Evolutionary conservation across 1,140 invertebrate species (phyloP).

Genomic region (Anoplolepis gracilipes): DNA sequence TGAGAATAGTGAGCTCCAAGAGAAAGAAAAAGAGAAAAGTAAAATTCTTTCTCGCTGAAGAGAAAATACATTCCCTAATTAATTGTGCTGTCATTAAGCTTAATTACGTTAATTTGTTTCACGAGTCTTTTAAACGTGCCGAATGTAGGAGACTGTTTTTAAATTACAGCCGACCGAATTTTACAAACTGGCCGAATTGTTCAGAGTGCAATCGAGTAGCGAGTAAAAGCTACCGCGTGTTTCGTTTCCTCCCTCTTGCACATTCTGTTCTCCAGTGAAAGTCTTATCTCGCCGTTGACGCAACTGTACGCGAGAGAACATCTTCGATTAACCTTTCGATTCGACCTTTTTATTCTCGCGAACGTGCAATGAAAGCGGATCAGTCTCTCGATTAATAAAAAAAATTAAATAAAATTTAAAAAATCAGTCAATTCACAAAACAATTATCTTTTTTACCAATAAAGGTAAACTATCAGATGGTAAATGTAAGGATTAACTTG

Average conservation of each 20-base stretch:
- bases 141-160: background rate
- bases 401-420: too few relatives aligned
- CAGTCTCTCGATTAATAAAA: constrained; percentile 22
- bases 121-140: constrained; percentile 11
- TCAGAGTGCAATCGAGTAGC: constrained; percentile 37
- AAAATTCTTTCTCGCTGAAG: background rate
- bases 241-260: constrained; percentile 11
- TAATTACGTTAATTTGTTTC: constrained; percentile 56
- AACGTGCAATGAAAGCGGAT: constrained; percentile 4
- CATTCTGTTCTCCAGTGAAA: constrained; percentile 75
- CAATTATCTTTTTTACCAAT: background rate
- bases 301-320: constrained; percentile 71
- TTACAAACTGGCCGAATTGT: constrained; percentile 15
- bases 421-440: background rate
- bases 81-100: constrained; percentile 57
- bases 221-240: constrained; percentile 31
- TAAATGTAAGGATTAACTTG: background rate
- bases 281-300: constrained; percentile 77
- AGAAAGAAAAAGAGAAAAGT: background rate
- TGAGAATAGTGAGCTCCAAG: constrained; percentile 18
- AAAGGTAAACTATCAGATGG: background rate
- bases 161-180: constrained; percentile 30
- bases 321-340: constrained; percentile 79
- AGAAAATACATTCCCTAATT: constrained; percentile 45
- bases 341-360: constrained; percentile 7